Conservation (phyloP, 2,888 invertebrate species). For the Caenorhabditis afra region DNA sequence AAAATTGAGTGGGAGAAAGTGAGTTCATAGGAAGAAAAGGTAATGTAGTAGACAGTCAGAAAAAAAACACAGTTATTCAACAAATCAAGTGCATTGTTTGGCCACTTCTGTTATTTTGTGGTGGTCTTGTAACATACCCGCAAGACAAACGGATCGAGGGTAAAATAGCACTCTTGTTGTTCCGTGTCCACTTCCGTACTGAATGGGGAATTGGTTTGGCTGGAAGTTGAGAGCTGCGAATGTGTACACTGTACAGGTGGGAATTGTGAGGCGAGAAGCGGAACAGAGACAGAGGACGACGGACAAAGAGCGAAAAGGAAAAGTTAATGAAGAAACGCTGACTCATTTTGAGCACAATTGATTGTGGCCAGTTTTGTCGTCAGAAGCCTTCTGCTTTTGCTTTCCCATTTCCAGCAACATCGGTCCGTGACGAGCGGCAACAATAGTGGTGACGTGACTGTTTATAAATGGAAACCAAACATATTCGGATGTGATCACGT, state of each 20-base stretch:
- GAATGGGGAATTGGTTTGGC: neutral
- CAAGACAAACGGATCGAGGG: slow-evolving; percentile 7
- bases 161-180: neutral
- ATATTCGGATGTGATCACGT: neutral
- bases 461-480: neutral
- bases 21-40: slow-evolving; percentile 6
- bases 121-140: slow-evolving; percentile 9
- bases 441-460: slow-evolving; percentile 9
- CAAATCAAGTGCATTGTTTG: slow-evolving; percentile 40
- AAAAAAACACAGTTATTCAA: slow-evolving; percentile 24
- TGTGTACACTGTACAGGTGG: neutral
- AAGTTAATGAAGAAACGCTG: slow-evolving; percentile 12
- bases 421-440: neutral
- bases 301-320: neutral
- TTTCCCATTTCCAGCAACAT: neutral
- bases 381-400: neutral
- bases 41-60: too few species aligned
- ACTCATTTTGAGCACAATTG: slow-evolving; percentile 1
- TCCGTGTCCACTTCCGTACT: neutral
- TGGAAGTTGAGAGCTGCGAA: neutral
- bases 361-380: slow-evolving; percentile 3
- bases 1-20: slow-evolving; percentile 6
- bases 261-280: neutral
- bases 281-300: neutral
- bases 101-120: slow-evolving; percentile 7